Conservation (phyloP, 2,797 vertebrate species). For the Acrossocheilus wenchowensis region DNA sequence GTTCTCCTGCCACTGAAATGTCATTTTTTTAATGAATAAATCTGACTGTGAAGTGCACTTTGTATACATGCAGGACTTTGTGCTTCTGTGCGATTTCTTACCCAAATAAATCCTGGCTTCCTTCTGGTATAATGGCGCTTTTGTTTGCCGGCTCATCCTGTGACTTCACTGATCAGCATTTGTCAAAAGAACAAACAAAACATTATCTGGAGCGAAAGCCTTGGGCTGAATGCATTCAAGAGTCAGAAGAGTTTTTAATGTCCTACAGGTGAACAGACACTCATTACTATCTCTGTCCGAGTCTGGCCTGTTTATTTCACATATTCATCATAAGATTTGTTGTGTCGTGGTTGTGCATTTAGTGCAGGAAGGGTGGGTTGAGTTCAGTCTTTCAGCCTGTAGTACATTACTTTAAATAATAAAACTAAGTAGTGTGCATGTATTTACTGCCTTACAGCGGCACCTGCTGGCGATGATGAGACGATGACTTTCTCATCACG, state of each 20-base stretch:
- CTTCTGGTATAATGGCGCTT: conserved; percentile 56
- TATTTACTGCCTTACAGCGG: not conserved
- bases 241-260: not conserved
- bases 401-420: not conserved
- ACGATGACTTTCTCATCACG: not conserved
- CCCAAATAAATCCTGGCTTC: conserved; percentile 40
- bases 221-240: not conserved
- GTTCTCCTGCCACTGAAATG: conserved; percentile 1
- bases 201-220: conserved; percentile 49
- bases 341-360: not conserved
- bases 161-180: conserved; percentile 60
- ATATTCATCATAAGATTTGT: not conserved
- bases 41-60: conserved; percentile 8
- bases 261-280: not conserved
- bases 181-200: conserved; percentile 63
- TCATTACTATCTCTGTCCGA: not conserved
- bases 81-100: conserved; percentile 24
- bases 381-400: too few species aligned
- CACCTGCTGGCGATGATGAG: not conserved
- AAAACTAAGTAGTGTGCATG: not conserved
- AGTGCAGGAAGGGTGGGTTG: not conserved
- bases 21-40: conserved; percentile 44
- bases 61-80: not conserved
- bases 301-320: not conserved
- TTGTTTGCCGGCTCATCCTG: conserved; percentile 62